Evolutionary conservation across 2,797 vertebrate species (phyloP), one percentile per base, ranked within the genome.

Genomic region (Cossypha dichroa): DNA sequence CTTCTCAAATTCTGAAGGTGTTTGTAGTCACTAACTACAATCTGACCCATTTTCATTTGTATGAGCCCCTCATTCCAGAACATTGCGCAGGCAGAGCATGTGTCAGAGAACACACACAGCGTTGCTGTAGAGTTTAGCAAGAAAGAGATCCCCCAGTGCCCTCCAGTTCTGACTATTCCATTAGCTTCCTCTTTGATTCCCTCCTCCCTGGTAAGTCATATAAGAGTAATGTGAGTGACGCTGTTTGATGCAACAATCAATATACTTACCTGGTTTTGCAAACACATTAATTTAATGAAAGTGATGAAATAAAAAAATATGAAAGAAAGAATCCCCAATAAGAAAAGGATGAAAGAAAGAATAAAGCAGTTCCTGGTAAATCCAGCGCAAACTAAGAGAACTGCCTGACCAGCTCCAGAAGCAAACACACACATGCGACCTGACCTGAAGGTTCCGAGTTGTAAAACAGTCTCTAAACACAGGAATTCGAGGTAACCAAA

Each of bases 161-260:
- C 86, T 52, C 43, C 17, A 29, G 58, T 8, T 74, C 15, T 38
- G 17, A 33, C 1, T 0, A 38, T 18, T 38, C 33, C 59, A 90
- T 48, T 4, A n/a, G 19, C 62, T 52, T 43, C 13, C 21, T 17
- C n/a, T 28, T 36, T 33, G 23, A 56, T 46, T 56, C 22, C 52
- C 13, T 29, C 5, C 49, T 56, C 46, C 73, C 26, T 62, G 15
- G 7, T 36, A 69, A 46, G 3, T n/a, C 75, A 54, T 9, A 7
- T 3, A 26, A 26, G 17, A 64, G 17, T 55, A 64, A 51, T 1
- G 1, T 2, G 17, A 28, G 8, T 14, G 43, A 52, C 2, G 17
- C 15, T 22, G 4, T 1, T 14, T 40, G 28, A 66, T 12, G 46
- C 4, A 68, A 28, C n/a, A 89, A 60, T 40, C 0, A 0, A 40